Evolutionary conservation across 2,888 invertebrate genomes (phyloP), one percentile per base, ranked within the genome.

Genomic region (Axea sp.): DNA sequence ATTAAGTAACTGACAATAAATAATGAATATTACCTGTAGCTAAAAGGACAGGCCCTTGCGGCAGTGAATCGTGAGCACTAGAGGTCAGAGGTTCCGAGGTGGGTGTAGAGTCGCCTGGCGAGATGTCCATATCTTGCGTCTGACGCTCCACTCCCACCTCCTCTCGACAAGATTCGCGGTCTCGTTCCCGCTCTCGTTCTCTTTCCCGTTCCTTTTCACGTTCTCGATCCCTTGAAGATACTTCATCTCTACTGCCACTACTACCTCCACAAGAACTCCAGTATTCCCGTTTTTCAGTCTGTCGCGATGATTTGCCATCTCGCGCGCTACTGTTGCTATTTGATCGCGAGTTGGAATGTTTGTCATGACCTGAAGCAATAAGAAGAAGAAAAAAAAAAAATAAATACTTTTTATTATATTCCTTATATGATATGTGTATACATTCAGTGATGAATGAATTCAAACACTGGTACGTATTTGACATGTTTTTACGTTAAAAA

Each of bases 41-140:
- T 81, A 93, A 86, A 59, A 93, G 87, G 33, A 92, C 92, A 12
- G 91, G 92, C 76, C 90, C 91, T 88, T 90, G 87, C 79, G 82
- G 89, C 83, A 86, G 86, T 87, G 82, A 88, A 82, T 86, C 85
- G 88, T 93, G 93, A 69, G 93, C 81, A 74, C 83, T 83, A 64
- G 84, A 82, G 51, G 83, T 82, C 37, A 86, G 92, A 76, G 93
- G 92, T 88, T 95, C 95, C 15, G 95, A 95, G 62, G 95, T 92
- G 28, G 95, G 95, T 74, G 95, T 96, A 85, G 95, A 96, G 84
- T 95, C 93, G 79, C 95, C 95, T 8, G 96, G 96, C 68, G 96
- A 97, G 84, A 97, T 96, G 84, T 97, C 97, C 96, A 97, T 96
- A 84, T 97, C 97, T 88, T 96, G 94, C 77, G 91, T 88, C 82